Conservation (phyloP, 2,797 vertebrate species). For the Otolemur crassicaudatus region DNA sequence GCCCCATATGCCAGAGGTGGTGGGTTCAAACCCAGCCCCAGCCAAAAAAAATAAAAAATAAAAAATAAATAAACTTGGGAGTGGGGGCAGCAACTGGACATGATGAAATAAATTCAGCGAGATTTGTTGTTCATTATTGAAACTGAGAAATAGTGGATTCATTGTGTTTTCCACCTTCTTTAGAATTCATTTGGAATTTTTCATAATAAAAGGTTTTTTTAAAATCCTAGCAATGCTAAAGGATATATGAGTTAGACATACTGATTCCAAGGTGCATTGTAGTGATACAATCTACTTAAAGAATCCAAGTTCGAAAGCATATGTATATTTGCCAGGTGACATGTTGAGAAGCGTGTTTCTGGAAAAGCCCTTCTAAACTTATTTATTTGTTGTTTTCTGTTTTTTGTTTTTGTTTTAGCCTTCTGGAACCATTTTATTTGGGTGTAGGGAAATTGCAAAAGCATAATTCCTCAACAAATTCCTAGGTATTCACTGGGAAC, state of each 20-base stretch:
- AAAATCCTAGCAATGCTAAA: not conserved
- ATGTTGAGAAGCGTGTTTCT: not conserved
- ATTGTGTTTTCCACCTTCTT: not conserved
- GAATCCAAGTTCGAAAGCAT: not conserved
- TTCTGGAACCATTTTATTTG: not conserved
- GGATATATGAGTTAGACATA: not conserved
- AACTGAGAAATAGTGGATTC: not conserved
- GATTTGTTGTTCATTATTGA: not conserved
- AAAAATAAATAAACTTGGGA: no score
- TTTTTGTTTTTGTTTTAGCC: not conserved
- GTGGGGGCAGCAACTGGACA: not conserved
- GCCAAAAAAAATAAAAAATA: no score
- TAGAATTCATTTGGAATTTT: slow-evolving; percentile 10
- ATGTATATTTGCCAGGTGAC: not conserved
- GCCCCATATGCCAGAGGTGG: no score
- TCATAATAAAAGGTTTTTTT: not conserved
- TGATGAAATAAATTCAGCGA: not conserved
- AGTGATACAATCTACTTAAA: not conserved
- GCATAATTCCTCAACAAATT: not conserved
- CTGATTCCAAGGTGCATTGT: not conserved
- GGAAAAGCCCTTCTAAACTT: not conserved
- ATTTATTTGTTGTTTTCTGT: not conserved
- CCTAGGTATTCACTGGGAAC: not conserved
- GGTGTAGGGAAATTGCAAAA: not conserved
- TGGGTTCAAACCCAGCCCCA: no score